Evolutionary conservation across 2,113 vertebrate species (phyloP), one percentile per base, ranked within the genome.

Genomic region (Pyrgilauda ruficollis): DNA sequence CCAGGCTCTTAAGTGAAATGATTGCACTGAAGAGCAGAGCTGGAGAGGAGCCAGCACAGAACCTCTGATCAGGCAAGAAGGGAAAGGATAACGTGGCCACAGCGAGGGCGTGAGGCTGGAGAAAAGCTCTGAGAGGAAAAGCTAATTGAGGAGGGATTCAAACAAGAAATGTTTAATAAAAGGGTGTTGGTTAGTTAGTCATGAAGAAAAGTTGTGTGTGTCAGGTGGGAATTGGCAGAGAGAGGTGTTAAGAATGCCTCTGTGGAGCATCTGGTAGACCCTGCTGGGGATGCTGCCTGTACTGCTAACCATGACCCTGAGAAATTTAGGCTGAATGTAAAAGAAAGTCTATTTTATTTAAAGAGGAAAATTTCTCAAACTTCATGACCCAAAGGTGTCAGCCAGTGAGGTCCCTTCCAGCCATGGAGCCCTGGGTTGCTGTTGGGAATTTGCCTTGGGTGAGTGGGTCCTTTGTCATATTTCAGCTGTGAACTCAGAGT

Each of bases 1-100:
- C 92, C 78, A 93, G 79, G 61, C 82, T 95, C 62, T 93, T 87
- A 64, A 95, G 75, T 90, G 95, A 90, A 87, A 76, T 89, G 78
- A 70, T 93, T 73, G 70, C 72, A 69, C 46, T 82, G 85, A 95
- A 85, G 90, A 94, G 84, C 1, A 0, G 78, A 41, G 62, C 9
- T 95, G 95, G 95, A 96, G 85, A 83, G 78, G 44, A 76, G 92
- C 94, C 92, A 95, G 85, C 82, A 23, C 53, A 79, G 67, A 95
- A 64, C 66, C 82, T 68, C 85, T 84, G 87, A 76, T 68, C 70
- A 69, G 58, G 62, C 74, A 91, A 67, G 93, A 79, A 90, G 74
- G 70, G 74, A 89, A 93, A n/a, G 94, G 67, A 56, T 83, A 77
- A 50, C 2, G 0, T 1, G 6, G 64, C 84, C 80, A 33, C 0